These are phyloP conservation scores for Aphelocoma coerulescens DNA, from an alignment of 2,113 vertebrate species.

Conservation along the genomic window DNA sequence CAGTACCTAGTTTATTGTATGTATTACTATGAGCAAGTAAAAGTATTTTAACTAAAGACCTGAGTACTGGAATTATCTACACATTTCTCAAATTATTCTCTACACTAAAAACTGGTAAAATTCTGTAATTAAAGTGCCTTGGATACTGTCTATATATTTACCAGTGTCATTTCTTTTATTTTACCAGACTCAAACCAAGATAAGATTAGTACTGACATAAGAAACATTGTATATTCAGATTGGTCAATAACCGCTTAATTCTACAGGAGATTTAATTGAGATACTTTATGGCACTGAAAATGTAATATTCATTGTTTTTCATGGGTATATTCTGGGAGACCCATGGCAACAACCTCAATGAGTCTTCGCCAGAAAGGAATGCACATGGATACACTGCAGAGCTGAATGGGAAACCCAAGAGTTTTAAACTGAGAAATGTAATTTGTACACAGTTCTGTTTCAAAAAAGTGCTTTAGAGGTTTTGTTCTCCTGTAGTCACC, in stretches of 20 bases:
- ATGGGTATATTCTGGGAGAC: neutral
- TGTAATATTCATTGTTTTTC: neutral
- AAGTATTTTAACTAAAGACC: neutral
- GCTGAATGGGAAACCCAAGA: accelerated
- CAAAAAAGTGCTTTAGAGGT: neutral
- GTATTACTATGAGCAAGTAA: neutral
- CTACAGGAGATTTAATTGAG: neutral
- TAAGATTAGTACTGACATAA: neutral
- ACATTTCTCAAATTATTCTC: neutral
- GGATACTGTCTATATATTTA: neutral
- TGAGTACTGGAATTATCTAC: neutral
- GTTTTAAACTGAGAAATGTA: neutral
- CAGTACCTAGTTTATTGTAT: neutral
- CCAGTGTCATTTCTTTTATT: neutral
- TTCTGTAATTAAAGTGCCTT: neutral
- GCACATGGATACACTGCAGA: too few species aligned
- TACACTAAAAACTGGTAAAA: neutral
- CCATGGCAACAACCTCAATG: accelerated
- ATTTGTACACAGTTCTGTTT: neutral
- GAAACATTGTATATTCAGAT: neutral
- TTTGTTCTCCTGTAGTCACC: neutral
- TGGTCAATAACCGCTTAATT: neutral
- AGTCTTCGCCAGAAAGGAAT: neutral
- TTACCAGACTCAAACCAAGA: neutral
- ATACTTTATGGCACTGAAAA: neutral